Conservation (phyloP, 2,888 invertebrate genomes). For the Metellina segmentata region DNA sequence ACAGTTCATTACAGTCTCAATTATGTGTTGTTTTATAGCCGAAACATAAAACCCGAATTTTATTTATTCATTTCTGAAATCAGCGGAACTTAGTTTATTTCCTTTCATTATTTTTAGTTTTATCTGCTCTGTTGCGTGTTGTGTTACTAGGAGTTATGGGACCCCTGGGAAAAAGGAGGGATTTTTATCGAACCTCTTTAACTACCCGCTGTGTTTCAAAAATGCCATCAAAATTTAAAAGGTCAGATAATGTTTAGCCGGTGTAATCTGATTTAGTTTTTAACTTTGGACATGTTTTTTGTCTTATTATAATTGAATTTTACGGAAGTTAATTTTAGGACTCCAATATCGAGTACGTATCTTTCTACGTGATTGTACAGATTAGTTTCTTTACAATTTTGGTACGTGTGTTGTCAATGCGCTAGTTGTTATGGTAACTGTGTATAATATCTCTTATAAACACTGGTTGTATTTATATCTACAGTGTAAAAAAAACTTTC, state of each 20-base stretch:
- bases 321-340: neutral
- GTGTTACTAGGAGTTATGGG: neutral
- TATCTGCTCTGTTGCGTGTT: neutral
- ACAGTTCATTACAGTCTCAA: constrained; percentile 45
- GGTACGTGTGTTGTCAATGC: no score
- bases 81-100: neutral
- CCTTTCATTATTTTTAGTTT: neutral
- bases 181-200: constrained; percentile 17
- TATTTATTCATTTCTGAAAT: neutral
- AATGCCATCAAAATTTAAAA: neutral
- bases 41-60: constrained; percentile 39
- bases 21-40: constrained; percentile 46
- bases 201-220: neutral
- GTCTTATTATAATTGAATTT: neutral
- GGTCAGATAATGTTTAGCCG: neutral
- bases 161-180: neutral
- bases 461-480: no score
- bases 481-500: no score
- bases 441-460: no score
- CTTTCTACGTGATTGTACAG: neutral
- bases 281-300: neutral
- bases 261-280: neutral
- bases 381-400: no score
- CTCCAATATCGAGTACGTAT: neutral
- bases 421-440: no score